Conservation (phyloP, 2,113 vertebrate genomes). For the Haemorhous mexicanus region DNA sequence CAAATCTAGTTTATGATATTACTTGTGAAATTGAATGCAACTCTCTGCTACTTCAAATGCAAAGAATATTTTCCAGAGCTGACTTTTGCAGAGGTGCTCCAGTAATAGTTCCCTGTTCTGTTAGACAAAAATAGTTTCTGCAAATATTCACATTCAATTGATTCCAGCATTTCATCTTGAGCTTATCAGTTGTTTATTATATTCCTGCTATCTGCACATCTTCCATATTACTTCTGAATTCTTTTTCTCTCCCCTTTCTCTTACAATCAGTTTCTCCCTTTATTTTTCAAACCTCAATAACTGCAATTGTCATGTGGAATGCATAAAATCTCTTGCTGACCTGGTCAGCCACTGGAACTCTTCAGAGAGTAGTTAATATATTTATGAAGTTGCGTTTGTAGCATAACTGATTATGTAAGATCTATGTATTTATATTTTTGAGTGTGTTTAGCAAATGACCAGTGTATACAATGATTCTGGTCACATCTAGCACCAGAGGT, state of each 20-base stretch:
- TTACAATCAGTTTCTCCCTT: background rate
- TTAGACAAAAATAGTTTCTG: background rate
- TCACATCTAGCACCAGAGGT: background rate
- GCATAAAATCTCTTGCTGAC: background rate
- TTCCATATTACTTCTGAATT: background rate
- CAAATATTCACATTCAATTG: background rate
- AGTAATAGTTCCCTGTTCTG: background rate
- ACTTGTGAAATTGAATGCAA: background rate
- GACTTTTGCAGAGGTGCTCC: background rate
- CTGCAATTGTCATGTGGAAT: background rate
- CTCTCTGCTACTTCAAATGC: background rate
- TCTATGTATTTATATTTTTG: background rate
- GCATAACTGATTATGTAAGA: background rate
- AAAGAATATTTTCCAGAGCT: background rate
- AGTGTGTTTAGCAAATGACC: background rate
- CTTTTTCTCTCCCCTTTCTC: background rate
- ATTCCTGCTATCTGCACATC: background rate
- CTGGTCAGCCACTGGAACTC: background rate
- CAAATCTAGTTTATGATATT: background rate
- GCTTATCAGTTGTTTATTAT: background rate
- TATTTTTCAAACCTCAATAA: background rate
- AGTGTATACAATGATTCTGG: background rate
- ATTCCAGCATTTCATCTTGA: background rate
- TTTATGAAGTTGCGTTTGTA: background rate
- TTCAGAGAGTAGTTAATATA: background rate